Evolutionary conservation across 1,140 invertebrate species (phyloP).

Genomic region (Drosophila nannoptera): DNA sequence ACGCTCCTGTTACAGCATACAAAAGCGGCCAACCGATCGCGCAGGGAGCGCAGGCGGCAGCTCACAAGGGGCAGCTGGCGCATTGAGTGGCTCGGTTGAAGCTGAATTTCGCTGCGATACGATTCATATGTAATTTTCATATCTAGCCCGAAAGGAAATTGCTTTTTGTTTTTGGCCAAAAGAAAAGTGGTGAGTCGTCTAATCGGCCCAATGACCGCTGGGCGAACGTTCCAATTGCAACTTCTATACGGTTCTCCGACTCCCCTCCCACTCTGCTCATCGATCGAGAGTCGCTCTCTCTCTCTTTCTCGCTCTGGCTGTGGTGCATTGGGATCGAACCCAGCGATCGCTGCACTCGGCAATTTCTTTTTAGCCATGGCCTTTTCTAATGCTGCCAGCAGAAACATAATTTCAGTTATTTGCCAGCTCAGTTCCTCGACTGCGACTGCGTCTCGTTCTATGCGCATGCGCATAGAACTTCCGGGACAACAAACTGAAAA

Average conservation of each 20-base stretch:
- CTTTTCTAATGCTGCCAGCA: conserved; percentile 44
- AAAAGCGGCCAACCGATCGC: conserved; percentile 50
- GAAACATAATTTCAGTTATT: conserved; percentile 72
- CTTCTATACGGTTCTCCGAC: background rate
- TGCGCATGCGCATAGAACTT: conserved; percentile 75
- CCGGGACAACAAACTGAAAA: conserved; percentile 59
- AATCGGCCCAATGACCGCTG: conserved; percentile 51
- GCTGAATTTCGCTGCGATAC: conserved; percentile 6
- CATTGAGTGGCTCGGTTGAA: background rate
- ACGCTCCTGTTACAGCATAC: conserved; percentile 76
- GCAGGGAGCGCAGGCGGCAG: background rate
- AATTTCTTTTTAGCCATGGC: conserved; percentile 46
- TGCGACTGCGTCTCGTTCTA: conserved; percentile 37
- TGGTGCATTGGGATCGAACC: conserved; percentile 35
- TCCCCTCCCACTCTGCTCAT: too few relatives aligned
- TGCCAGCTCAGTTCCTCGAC: conserved; percentile 63
- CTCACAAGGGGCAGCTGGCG: background rate
- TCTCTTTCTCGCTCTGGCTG: background rate
- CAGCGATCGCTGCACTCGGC: conserved; percentile 40
- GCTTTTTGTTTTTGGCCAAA: conserved; percentile 26
- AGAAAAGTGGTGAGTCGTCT: conserved; percentile 45
- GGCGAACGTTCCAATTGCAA: conserved; percentile 49
- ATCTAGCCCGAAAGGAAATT: conserved; percentile 53
- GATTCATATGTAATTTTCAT: conserved; percentile 55
- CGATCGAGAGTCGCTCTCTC: background rate